phyloP scores from a whole-genome alignment of 1,140 invertebrate genomes.

The Euschistus heros region DNA sequence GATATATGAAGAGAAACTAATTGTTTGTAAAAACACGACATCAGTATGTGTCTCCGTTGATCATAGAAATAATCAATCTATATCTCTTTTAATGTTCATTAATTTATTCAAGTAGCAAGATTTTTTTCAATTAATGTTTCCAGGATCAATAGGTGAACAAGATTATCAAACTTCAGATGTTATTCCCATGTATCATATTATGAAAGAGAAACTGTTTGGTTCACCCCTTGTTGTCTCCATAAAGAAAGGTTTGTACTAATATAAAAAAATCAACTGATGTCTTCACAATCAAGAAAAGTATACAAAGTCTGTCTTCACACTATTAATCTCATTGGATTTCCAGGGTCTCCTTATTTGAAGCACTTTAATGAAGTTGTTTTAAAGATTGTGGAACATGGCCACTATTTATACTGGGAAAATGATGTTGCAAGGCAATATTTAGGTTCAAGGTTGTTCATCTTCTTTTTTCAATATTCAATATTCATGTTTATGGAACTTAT shows the following conservation, averaged over 20 bases:
- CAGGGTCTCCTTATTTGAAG: neutral
- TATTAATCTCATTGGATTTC: neutral
- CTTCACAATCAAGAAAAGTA: neutral
- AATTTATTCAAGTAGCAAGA: too few species aligned
- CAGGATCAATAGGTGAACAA: slow-evolving; percentile 4
- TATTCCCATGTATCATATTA: slow-evolving; percentile 16
- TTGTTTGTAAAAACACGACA: too few species aligned
- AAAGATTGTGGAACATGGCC: neutral
- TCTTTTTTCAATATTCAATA: too few species aligned
- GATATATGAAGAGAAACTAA: too few species aligned
- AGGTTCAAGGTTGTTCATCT: neutral
- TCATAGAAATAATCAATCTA: too few species aligned
- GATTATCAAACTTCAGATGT: slow-evolving; percentile 7
- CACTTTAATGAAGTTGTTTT: neutral
- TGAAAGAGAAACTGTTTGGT: slow-evolving; percentile 21
- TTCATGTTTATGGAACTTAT: too few species aligned
- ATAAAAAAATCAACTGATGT: neutral
- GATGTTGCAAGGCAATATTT: neutral
- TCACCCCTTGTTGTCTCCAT: slow-evolving; percentile 6
- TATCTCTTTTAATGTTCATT: too few species aligned
- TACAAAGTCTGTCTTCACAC: neutral
- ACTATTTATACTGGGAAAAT: neutral
- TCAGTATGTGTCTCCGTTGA: too few species aligned
- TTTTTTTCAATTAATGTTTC: neutral
- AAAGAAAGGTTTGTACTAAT: slow-evolving; percentile 11